phyloP scores from a whole-genome alignment of 2,888 invertebrate genomes.

The Agrotis exclamationis region DNA sequence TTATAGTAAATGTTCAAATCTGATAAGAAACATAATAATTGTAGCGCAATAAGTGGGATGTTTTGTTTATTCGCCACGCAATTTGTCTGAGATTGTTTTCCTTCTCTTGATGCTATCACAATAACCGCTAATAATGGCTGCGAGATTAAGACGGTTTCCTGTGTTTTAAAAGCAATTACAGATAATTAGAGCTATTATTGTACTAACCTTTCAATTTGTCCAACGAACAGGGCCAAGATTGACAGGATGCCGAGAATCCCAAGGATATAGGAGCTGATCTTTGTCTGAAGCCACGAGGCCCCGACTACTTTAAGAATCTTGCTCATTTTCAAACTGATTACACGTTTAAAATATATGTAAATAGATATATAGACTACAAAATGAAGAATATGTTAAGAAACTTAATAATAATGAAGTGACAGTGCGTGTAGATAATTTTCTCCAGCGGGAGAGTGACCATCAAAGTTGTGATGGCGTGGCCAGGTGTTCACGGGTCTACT shows the following conservation, averaged over 20 bases:
- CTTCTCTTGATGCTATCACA: slow-evolving; percentile 27
- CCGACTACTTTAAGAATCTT: slow-evolving; percentile 95
- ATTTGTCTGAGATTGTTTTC: slow-evolving; percentile 37
- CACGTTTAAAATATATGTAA: slow-evolving; percentile 54
- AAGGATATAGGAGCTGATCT: slow-evolving; percentile 94
- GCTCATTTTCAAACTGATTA: slow-evolving; percentile 77
- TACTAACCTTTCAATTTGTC: slow-evolving; percentile 93
- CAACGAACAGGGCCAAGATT: slow-evolving; percentile 93
- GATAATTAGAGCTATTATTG: slow-evolving; percentile 20
- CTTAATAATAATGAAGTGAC: slow-evolving; percentile 91
- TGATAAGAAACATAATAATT: slow-evolving; percentile 47
- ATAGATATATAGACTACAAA: slow-evolving; percentile 81
- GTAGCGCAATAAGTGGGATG: slow-evolving; percentile 25
- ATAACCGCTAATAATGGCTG: slow-evolving; percentile 21
- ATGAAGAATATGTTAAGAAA: slow-evolving; percentile 89
- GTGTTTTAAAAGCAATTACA: slow-evolving; percentile 28
- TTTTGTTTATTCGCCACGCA: slow-evolving; percentile 47
- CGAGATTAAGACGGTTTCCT: slow-evolving; percentile 39
- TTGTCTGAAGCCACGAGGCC: slow-evolving; percentile 95
- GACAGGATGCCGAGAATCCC: slow-evolving; percentile 93
- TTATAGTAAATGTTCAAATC: slow-evolving; percentile 20
- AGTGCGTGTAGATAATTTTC: slow-evolving; percentile 86
- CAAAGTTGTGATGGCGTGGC: slow-evolving; percentile 79
- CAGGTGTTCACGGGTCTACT: slow-evolving; percentile 79
- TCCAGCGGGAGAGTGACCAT: slow-evolving; percentile 86